A percentile compares a stretch with the other conserved stretches of the same genome.
These are phyloP conservation scores for Cyanoliseus patagonus DNA, from an alignment of 2,113 vertebrate genomes.

Conservation along the genomic window DNA sequence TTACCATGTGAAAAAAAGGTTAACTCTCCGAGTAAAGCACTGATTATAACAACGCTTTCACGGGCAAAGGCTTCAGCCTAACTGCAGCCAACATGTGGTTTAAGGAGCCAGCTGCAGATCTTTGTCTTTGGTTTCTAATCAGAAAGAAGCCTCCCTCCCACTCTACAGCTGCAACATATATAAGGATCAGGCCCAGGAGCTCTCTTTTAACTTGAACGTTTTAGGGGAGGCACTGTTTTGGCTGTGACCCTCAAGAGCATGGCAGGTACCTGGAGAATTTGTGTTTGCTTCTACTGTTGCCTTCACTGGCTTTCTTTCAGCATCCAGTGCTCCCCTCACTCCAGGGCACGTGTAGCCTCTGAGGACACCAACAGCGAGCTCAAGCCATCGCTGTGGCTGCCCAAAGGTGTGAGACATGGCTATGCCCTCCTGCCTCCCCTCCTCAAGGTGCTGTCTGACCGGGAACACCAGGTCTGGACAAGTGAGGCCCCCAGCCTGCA, in stretches of 20 bases:
- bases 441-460: slow-evolving; percentile 81
- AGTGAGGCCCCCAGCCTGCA: slow-evolving; percentile 45
- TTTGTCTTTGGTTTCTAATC: slow-evolving; percentile 39
- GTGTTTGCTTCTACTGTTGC: slow-evolving; percentile 60
- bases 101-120: slow-evolving; percentile 39
- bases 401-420: background rate
- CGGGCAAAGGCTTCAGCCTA: background rate
- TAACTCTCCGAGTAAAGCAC: background rate
- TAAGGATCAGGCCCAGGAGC: background rate
- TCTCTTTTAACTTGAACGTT: background rate
- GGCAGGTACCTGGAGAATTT: slow-evolving; percentile 36
- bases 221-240: background rate
- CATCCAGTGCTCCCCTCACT: background rate
- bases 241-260: slow-evolving; percentile 38
- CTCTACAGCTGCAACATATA: slow-evolving; percentile 65
- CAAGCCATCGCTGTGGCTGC: background rate
- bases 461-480: slow-evolving; percentile 46
- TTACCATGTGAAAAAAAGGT: background rate
- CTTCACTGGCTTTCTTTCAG: slow-evolving; percentile 36
- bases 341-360: background rate
- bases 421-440: slow-evolving; percentile 75
- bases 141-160: background rate
- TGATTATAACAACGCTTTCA: background rate
- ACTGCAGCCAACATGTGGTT: background rate
- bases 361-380: background rate